Conservation (phyloP, 2,113 vertebrate genomes). For the Fregetta grallaria region DNA sequence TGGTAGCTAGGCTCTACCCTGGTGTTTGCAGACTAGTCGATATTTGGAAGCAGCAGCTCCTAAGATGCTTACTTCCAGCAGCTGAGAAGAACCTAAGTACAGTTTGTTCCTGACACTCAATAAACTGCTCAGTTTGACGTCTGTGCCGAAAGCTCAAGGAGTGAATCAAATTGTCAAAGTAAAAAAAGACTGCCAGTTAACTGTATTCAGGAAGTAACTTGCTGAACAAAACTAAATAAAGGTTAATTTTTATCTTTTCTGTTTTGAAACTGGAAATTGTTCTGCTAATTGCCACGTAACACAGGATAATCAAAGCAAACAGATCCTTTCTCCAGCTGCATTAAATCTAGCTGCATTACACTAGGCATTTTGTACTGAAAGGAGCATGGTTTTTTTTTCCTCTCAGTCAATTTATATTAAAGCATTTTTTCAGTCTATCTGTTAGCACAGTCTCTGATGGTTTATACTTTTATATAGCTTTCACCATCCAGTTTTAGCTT, state of each 20-base stretch:
- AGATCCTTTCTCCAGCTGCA: background rate
- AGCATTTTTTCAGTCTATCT: background rate
- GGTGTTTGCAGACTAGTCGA: background rate
- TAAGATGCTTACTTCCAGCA: background rate
- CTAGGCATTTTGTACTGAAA: background rate
- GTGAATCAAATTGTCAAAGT: conserved; percentile 8
- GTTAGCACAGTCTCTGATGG: background rate
- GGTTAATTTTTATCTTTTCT: conserved; percentile 14
- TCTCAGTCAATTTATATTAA: background rate
- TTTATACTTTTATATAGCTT: background rate
- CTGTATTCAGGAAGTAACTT: conserved; percentile 11
- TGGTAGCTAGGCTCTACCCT: background rate
- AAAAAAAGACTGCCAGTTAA: background rate
- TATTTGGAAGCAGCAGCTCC: background rate
- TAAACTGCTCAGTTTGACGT: background rate
- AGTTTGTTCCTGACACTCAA: background rate
- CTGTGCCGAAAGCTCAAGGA: background rate
- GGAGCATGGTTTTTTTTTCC: background rate
- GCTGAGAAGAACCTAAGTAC: background rate
- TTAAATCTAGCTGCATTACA: background rate
- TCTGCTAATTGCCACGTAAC: background rate
- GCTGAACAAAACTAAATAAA: background rate
- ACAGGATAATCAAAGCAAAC: background rate
- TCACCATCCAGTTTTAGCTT: background rate
- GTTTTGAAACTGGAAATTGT: conserved; percentile 1